phyloP scores from a whole-genome alignment of 1,140 invertebrate species.

The Babylonia areolata region DNA sequence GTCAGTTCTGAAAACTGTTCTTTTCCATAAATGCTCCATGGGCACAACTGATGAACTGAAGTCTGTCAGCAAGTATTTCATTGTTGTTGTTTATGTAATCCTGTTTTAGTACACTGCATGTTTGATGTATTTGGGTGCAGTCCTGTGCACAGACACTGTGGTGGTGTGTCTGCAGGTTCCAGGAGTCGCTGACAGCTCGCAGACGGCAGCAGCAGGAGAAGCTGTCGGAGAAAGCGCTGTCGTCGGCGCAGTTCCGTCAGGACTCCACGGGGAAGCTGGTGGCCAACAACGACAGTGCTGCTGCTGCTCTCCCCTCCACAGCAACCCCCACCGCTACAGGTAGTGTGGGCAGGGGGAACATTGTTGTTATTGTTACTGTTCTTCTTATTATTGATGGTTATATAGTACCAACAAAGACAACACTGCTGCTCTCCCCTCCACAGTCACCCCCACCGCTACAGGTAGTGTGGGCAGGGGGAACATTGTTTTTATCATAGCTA shows the following conservation, averaged over 20 bases:
- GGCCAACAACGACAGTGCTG: conserved; percentile 27
- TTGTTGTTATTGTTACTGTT: too few relatives aligned
- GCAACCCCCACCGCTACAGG: not conserved
- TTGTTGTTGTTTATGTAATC: too few relatives aligned
- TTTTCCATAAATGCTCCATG: too few relatives aligned
- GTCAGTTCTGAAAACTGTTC: too few relatives aligned
- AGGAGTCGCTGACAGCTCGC: conserved; percentile 65
- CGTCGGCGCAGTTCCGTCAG: conserved; percentile 53
- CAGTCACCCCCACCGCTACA: not conserved
- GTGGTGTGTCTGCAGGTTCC: conserved; percentile 58
- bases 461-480: not conserved
- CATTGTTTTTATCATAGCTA: too few relatives aligned
- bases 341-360: too few relatives aligned
- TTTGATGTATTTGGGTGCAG: too few relatives aligned
- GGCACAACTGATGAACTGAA: too few relatives aligned
- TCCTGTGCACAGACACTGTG: conserved; percentile 76
- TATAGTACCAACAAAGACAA: conserved; percentile 36
- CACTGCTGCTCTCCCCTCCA: not conserved
- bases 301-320: not conserved
- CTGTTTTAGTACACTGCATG: too few relatives aligned
- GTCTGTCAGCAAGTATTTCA: too few relatives aligned
- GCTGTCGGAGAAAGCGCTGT: conserved; percentile 60
- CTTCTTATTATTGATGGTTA: too few relatives aligned
- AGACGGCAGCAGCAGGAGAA: conserved; percentile 70
- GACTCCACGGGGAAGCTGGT: conserved; percentile 43